A percentile compares a stretch with the other conserved stretches of the same genome.
Evolutionary conservation across 2,113 vertebrate species (phyloP).

Genomic region (Chlorodrepanis virens): DNA sequence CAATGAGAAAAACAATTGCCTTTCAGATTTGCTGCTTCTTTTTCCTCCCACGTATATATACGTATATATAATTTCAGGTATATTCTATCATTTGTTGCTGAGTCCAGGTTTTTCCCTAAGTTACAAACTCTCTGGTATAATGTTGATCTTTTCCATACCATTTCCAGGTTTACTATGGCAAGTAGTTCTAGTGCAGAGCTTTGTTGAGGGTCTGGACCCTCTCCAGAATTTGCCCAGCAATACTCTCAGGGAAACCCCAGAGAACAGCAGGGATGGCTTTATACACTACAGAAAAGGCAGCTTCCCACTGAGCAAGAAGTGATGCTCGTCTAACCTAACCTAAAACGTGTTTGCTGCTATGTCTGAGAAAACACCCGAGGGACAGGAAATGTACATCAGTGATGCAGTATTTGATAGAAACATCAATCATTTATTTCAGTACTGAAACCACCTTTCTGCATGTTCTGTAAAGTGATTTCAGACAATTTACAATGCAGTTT

Average conservation of each 20-base stretch:
- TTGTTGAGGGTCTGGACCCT: not conserved
- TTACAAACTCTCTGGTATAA: not conserved
- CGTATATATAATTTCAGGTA: not conserved
- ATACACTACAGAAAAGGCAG: not conserved
- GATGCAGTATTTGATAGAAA: not conserved
- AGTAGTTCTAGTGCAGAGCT: not conserved
- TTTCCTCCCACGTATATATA: not conserved
- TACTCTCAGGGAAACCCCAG: not conserved
- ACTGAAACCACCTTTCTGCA: not conserved
- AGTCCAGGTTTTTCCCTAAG: not conserved
- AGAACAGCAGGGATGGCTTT: not conserved
- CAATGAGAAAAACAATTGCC: not conserved
- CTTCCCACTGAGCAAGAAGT: not conserved
- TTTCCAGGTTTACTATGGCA: not conserved
- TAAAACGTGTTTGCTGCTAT: not conserved
- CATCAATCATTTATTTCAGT: not conserved
- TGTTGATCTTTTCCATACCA: not conserved
- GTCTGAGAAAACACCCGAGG: not conserved
- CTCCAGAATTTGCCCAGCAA: not conserved
- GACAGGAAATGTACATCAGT: not conserved
- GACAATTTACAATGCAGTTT: not conserved
- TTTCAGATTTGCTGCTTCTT: not conserved
- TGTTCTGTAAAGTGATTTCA: not conserved
- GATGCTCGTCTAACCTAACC: not conserved
- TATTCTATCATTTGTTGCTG: not conserved